Evolutionary conservation across 2,888 invertebrate genomes (phyloP).

Genomic region (Apotomis capreana): DNA sequence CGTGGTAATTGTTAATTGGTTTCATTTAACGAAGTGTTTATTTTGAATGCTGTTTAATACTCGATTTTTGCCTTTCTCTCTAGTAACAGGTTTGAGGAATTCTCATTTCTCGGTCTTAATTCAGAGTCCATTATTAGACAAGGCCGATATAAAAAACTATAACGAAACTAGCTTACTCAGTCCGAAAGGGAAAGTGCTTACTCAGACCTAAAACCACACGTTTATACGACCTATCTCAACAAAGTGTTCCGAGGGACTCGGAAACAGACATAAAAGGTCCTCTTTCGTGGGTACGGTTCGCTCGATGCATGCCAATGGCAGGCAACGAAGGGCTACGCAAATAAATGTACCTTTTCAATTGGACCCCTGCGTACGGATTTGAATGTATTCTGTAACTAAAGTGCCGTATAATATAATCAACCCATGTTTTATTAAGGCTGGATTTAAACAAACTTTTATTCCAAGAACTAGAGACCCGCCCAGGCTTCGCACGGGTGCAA

Average conservation of each 20-base stretch:
- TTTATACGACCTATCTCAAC: constrained; percentile 41
- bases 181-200: constrained; percentile 32
- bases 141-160: background rate
- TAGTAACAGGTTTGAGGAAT: constrained; percentile 9
- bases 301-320: constrained; percentile 35
- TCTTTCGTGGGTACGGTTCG: constrained; percentile 23
- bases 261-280: constrained; percentile 31
- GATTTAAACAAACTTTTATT: too few species aligned
- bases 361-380: background rate
- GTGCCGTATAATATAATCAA: background rate
- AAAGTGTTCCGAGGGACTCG: constrained; percentile 28
- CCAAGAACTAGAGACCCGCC: too few species aligned
- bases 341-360: constrained; percentile 18
- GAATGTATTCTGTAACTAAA: constrained; percentile 2
- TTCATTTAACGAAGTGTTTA: constrained; percentile 23
- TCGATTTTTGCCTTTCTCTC: constrained; percentile 15
- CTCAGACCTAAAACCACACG: constrained; percentile 29
- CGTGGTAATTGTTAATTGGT: constrained; percentile 28
- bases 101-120: background rate
- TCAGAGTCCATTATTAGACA: background rate
- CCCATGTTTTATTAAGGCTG: background rate
- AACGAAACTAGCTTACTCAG: constrained; percentile 10
- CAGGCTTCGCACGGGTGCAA: too few species aligned
- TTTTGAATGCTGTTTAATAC: constrained; percentile 16
- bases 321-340: constrained; percentile 8